Evolutionary conservation across 2,888 invertebrate species (phyloP).

Genomic region (Schizaphis graminum): DNA sequence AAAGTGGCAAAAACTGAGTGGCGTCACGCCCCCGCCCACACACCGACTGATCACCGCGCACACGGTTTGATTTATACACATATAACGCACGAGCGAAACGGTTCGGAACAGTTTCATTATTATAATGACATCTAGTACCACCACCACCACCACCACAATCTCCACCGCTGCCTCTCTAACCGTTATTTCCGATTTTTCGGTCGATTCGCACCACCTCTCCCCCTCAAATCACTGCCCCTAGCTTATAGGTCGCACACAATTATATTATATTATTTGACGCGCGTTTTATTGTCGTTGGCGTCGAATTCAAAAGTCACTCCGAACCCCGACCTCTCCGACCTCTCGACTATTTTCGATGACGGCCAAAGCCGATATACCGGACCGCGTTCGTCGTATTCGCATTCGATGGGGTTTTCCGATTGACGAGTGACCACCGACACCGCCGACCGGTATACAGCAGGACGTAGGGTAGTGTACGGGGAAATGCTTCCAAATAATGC

Average conservation of each 20-base stretch:
- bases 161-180: neutral
- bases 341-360: neutral
- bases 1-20: slow-evolving; percentile 35
- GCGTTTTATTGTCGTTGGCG: slow-evolving; percentile 39
- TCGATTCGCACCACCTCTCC: neutral
- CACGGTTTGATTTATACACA: slow-evolving; percentile 35
- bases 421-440: neutral
- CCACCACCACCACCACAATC: neutral
- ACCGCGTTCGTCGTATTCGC: slow-evolving; percentile 18
- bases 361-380: neutral
- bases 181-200: slow-evolving; percentile 48
- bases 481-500: neutral
- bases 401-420: slow-evolving; percentile 2
- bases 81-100: slow-evolving; percentile 4
- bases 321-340: neutral
- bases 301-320: slow-evolving; percentile 29
- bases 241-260: slow-evolving; percentile 25
- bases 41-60: neutral
- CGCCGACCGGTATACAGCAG: neutral
- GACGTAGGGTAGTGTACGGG: neutral
- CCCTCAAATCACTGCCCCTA: neutral
- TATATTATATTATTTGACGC: slow-evolving; percentile 37
- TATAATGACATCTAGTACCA: slow-evolving; percentile 41
- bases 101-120: slow-evolving; percentile 53
- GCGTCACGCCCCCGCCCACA: neutral